phyloP scores from a whole-genome alignment of 2,797 vertebrate species.

The Pseudomugil tenellus region DNA sequence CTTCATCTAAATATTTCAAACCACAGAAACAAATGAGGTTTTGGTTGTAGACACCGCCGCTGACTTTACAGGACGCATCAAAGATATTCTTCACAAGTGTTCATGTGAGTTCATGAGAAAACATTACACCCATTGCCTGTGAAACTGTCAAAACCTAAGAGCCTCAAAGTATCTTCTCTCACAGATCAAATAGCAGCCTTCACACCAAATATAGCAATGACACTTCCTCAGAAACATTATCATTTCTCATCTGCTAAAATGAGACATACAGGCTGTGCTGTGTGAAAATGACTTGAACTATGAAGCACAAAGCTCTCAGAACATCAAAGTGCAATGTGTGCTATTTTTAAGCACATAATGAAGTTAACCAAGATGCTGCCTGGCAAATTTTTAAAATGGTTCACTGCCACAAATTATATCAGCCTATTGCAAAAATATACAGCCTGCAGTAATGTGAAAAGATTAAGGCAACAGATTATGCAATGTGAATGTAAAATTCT shows the following conservation, averaged over 20 bases:
- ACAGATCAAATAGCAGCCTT: conserved; percentile 46
- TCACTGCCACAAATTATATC: conserved; percentile 20
- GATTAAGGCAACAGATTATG: conserved; percentile 67
- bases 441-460: conserved; percentile 28
- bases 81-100: conserved; percentile 16
- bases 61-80: conserved; percentile 14
- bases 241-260: conserved; percentile 35
- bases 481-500: conserved; percentile 32
- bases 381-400: conserved; percentile 24
- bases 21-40: conserved; percentile 31
- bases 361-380: conserved; percentile 9
- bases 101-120: conserved; percentile 19
- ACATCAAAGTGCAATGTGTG: conserved; percentile 6
- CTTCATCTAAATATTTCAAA: conserved; percentile 29
- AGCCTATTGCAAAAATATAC: conserved; percentile 34
- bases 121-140: conserved; percentile 36
- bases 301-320: conserved; percentile 23
- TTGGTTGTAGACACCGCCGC: conserved; percentile 21
- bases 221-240: conserved; percentile 36
- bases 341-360: conserved; percentile 16
- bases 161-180: conserved; percentile 14
- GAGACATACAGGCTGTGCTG: conserved; percentile 29
- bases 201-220: conserved; percentile 44
- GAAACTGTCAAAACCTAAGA: conserved; percentile 37
- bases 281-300: conserved; percentile 9